Evolutionary conservation across 1,140 invertebrate genomes (phyloP).

Genomic region (Chrysoperla carnea): DNA sequence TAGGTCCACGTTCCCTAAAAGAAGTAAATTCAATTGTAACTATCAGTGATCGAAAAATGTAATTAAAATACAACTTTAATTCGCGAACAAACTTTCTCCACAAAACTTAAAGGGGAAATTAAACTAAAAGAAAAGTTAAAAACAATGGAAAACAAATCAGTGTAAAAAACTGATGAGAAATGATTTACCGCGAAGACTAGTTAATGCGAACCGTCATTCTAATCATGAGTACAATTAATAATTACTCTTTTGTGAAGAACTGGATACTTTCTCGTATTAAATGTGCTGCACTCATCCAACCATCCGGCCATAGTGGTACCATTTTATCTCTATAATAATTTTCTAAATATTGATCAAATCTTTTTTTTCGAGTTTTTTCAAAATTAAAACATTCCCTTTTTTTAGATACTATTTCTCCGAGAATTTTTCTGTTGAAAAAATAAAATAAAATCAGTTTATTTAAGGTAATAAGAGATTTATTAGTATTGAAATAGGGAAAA

Average conservation of each 20-base stretch:
- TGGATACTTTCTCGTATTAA: not conserved
- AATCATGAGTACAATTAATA: not conserved
- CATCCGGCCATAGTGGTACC: constrained; percentile 18
- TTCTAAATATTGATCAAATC: constrained; percentile 13
- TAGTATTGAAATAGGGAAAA: constrained; percentile 8
- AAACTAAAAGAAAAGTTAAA: too few relatives aligned
- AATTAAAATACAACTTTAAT: too few relatives aligned
- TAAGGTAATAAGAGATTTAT: too few relatives aligned
- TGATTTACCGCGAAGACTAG: too few relatives aligned
- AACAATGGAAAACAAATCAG: too few relatives aligned
- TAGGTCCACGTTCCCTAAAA: too few relatives aligned
- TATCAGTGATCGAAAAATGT: too few relatives aligned
- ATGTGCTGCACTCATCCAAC: constrained; percentile 14
- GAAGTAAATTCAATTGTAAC: too few relatives aligned
- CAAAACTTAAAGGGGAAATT: too few relatives aligned
- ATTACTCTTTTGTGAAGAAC: not conserved
- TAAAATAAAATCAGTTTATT: not conserved
- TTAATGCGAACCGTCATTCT: too few relatives aligned
- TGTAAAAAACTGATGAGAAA: too few relatives aligned
- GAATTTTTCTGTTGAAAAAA: constrained; percentile 11
- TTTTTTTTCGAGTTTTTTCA: constrained; percentile 17
- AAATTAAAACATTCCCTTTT: constrained; percentile 17
- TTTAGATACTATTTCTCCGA: constrained; percentile 16
- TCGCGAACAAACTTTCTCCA: too few relatives aligned
- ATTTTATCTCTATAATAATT: constrained; percentile 16